Percentiles rank a stretch among this genome's conserved stretches.
Evolutionary conservation across 2,113 vertebrate genomes (phyloP).

Genomic region (Lophochroa leadbeateri): DNA sequence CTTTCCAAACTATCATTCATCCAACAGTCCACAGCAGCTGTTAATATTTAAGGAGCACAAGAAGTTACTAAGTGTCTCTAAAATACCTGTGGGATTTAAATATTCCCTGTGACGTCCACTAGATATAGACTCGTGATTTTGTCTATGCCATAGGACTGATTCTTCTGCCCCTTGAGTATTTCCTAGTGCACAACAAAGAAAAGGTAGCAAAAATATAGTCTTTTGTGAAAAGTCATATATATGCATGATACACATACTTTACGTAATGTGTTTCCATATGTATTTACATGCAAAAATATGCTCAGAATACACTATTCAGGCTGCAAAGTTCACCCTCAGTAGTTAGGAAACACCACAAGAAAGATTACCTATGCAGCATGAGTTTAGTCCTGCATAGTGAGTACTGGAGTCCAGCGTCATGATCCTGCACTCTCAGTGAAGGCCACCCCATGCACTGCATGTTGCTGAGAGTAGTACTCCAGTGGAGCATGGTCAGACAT

Average conservation of each 20-base stretch:
- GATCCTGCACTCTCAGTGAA: not conserved
- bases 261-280: not conserved
- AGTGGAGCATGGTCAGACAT: not conserved
- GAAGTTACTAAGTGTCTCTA: constrained; percentile 37
- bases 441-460: fast-evolving
- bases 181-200: not conserved
- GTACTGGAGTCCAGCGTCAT: fast-evolving
- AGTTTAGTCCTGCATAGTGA: not conserved
- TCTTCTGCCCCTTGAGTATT: not conserved
- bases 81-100: constrained; percentile 26
- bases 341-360: not conserved
- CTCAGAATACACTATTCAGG: not conserved
- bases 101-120: not conserved
- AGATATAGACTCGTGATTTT: not conserved
- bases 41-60: constrained; percentile 43
- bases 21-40: constrained; percentile 22
- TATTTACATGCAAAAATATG: not conserved
- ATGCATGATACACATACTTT: not conserved
- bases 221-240: not conserved
- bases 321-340: not conserved
- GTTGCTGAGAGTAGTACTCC: not conserved
- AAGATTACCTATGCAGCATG: not conserved
- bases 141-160: not conserved
- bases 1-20: not conserved
- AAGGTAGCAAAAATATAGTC: not conserved